Evolutionary conservation across 2,888 invertebrate species (phyloP).

Genomic region (Tetragonisca angustula): DNA sequence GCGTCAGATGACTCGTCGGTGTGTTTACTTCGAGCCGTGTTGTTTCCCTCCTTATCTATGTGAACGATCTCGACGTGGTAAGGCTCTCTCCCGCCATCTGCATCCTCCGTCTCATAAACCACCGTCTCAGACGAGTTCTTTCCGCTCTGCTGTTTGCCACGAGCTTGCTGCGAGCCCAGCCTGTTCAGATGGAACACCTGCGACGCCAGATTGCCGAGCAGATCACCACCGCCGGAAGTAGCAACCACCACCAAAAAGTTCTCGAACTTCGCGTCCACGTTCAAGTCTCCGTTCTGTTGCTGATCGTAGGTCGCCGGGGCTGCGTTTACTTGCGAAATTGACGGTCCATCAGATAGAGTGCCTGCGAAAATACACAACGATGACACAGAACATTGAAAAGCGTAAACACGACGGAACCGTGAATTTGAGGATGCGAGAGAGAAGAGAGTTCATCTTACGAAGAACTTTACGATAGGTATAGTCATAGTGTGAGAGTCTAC

Average conservation of each 20-base stretch:
- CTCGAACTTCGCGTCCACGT: slow-evolving; percentile 90
- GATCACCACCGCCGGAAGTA: slow-evolving; percentile 73
- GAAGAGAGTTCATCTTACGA: neutral
- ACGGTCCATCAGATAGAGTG: slow-evolving; percentile 17
- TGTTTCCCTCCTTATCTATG: slow-evolving; percentile 50
- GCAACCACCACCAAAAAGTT: slow-evolving; percentile 90
- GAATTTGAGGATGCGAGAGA: too few relatives aligned
- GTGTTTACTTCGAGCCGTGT: neutral
- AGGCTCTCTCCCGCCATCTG: slow-evolving; percentile 55
- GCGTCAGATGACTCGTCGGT: neutral
- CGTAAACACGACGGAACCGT: too few relatives aligned
- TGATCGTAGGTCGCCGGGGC: slow-evolving; percentile 87
- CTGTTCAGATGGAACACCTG: slow-evolving; percentile 68
- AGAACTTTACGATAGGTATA: neutral
- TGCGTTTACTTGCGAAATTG: slow-evolving; percentile 70
- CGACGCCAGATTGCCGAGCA: slow-evolving; percentile 78
- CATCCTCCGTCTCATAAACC: slow-evolving; percentile 39
- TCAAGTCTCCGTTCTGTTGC: slow-evolving; percentile 91
- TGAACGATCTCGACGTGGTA: slow-evolving; percentile 68
- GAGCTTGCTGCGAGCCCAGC: slow-evolving; percentile 9
- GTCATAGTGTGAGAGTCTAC: slow-evolving; percentile 4
- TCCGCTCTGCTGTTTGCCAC: slow-evolving; percentile 29
- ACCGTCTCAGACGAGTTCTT: slow-evolving; percentile 29
- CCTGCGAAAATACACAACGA: neutral
- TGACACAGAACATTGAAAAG: neutral